Evolutionary conservation across 2,888 invertebrate genomes (phyloP), one percentile per base, ranked within the genome.

Genomic region (Scrobipalpa atriplicella): DNA sequence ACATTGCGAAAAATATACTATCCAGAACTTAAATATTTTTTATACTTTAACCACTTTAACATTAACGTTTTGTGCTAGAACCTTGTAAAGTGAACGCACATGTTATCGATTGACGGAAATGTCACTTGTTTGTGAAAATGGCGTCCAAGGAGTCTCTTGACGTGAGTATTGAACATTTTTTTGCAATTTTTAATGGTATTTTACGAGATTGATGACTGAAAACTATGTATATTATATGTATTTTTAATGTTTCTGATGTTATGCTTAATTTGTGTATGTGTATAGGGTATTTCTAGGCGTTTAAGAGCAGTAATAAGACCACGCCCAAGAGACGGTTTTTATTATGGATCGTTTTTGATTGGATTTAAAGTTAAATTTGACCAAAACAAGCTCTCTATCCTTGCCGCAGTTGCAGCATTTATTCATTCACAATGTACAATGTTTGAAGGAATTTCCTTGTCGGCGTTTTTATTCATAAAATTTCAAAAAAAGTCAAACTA

Each of bases 121-220:
- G 84, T 85, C 88, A 89, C 89, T 85, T 82, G 38, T 87, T 89
- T 90, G 86, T 87, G 90, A 89, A 91, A 80, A 92, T 92, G 92
- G 92, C 92, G 92, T 92, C 92, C 71, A 92, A 92, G 90, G 92
- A 92, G 81, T 92, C 92, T 78, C 86, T 92, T 70, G 92, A 92
- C 82, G 92, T 92, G 78, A 92, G 92, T 92, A 85, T 79, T 75
- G 66, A 72, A 70, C 71, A 78, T 76, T 79, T 80, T 73, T 29
- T 78, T 69, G 6, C 71, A 73, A 70, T 68, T 74, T 71, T 66
- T 68, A 71, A 66, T 72, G 67, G 66, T 69, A 65, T 68, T 73
- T 70, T 70, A 62, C 60, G 43, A 62, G 8, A 54, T 64, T 67
- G 62, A 18, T 68, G 64, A 68, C 64, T 66, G 39, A 54, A 62